Evolutionary conservation across 2,113 vertebrate species (phyloP), one percentile per base, ranked within the genome.

Genomic region (Prionailurus viverrinus): DNA sequence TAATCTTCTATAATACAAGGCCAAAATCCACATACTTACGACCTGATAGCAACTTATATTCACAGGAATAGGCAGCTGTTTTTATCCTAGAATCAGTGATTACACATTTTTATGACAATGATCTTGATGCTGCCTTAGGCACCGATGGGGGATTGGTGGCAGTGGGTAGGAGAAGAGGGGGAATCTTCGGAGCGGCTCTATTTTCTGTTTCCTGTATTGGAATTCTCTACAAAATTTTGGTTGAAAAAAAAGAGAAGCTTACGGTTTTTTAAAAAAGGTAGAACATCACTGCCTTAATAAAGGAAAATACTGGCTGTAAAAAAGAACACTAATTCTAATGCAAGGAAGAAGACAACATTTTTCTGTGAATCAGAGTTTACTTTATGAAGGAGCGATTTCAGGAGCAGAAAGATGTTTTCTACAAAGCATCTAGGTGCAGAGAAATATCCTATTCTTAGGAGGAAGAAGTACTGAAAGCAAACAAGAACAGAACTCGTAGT

Each of bases 241-340:
- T 21, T 51, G 41, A 91, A 89, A 65, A 65, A 63, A 89, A 73
- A 51, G 33, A 31, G 14, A 25, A 63, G 12, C 7, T 61, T 71
- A 48, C 0, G 27, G 61, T 66, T 58, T 78, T 65, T 79, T 68
- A 23, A 19, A 68, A 36, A 78, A 92, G 69, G 5, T 45, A 68
- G 68, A 48, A 81, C 81, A 79, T 39, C 89, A 53, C 1, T 45
- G 14, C 55, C 55, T 84, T 74, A 69, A 65, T 41, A 92, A 85
- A 95, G 61, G 15, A 53, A 58, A 96, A 58, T n/a, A 48, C 1
- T 66, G 23, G 36, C 36, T 94, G 53, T 96, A 69, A 87, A 87
- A 51, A 79, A 58, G 3, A 94, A 61, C 18, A 63, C 63, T 48
- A 65, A 31, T 76, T 79, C 39, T 55, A 65, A 91, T 4, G 4